phyloP scores from a whole-genome alignment of 2,888 invertebrate genomes.

The Macaria notata region DNA sequence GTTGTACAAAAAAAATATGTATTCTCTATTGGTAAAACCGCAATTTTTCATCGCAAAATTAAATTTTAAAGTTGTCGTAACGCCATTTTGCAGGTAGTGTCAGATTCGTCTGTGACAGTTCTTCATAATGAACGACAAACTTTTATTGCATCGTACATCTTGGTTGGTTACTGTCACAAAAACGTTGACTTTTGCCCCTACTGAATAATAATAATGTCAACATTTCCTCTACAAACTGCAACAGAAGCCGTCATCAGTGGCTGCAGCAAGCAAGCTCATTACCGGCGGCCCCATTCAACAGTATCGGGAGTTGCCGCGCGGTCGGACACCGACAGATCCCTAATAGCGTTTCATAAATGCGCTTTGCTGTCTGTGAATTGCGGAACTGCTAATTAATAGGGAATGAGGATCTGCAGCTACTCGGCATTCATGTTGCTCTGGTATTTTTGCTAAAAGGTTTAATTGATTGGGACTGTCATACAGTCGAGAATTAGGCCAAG shows the following conservation, averaged over 20 bases:
- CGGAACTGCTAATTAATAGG: constrained; percentile 20
- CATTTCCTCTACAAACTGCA: too few relatives aligned
- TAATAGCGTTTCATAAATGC: constrained; percentile 19
- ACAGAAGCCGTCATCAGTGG: constrained; percentile 4
- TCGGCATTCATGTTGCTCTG: constrained; percentile 7
- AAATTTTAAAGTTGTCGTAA: too few relatives aligned
- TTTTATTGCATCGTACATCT: too few relatives aligned
- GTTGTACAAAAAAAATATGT: too few relatives aligned
- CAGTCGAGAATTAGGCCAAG: neutral
- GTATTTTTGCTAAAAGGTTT: constrained; percentile 5
- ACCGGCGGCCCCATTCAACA: constrained; percentile 15
- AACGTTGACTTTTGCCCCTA: too few relatives aligned
- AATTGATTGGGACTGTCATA: constrained; percentile 6
- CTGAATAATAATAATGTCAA: too few relatives aligned
- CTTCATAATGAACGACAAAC: too few relatives aligned
- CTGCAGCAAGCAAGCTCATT: constrained; percentile 25
- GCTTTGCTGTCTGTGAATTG: constrained; percentile 17
- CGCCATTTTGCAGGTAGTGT: too few relatives aligned
- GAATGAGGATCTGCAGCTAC: constrained; percentile 7
- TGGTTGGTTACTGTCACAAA: too few relatives aligned
- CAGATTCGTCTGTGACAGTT: too few relatives aligned
- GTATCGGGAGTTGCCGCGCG: constrained; percentile 19
- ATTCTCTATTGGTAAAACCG: too few relatives aligned
- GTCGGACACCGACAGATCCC: constrained; percentile 17
- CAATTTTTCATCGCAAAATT: too few relatives aligned